Conservation (phyloP, 2,113 vertebrate species). For the Aleadryas rufinucha region DNA sequence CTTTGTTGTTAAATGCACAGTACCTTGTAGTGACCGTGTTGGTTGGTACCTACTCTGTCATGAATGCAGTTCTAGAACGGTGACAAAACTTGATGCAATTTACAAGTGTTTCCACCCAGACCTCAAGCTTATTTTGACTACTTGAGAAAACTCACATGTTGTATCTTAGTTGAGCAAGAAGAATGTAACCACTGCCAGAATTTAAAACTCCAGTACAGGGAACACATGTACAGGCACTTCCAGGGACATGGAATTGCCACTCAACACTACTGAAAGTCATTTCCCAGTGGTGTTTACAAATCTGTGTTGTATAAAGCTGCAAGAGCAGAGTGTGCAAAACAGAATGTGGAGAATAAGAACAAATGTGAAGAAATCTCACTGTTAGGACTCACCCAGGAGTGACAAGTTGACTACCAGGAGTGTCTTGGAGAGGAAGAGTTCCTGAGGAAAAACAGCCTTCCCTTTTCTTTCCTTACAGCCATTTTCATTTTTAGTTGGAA, state of each 20-base stretch:
- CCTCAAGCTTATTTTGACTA: neutral
- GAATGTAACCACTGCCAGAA: neutral
- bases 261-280: neutral
- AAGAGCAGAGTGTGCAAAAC: neutral
- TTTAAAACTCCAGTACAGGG: neutral
- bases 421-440: neutral
- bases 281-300: neutral
- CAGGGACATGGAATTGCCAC: neutral
- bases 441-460: neutral
- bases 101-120: neutral
- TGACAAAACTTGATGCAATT: neutral
- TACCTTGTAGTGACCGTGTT: neutral
- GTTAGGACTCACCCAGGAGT: neutral
- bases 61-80: neutral
- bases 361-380: neutral
- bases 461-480: neutral
- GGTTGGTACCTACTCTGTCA: neutral
- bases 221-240: neutral
- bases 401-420: neutral
- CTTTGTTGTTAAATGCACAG: neutral
- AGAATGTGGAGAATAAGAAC: neutral
- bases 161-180: neutral
- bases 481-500: neutral
- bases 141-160: neutral
- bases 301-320: neutral